phyloP scores from a whole-genome alignment of 2,113 vertebrate genomes.

The Neolamprologus sp. region DNA sequence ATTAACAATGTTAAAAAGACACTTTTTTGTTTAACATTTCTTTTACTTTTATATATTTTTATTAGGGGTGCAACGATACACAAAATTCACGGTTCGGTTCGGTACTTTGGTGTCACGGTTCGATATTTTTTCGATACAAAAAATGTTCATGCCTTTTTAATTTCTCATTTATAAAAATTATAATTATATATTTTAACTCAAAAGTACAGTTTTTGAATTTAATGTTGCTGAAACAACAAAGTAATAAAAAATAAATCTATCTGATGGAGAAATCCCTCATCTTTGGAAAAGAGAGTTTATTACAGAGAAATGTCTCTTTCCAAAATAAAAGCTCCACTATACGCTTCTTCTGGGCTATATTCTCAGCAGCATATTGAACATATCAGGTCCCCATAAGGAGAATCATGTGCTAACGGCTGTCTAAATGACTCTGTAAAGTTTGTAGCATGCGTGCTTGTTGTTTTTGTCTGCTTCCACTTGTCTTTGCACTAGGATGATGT shows the following conservation, averaged over 20 bases:
- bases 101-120: neutral
- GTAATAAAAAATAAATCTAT: accelerated
- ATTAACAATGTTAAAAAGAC: neutral
- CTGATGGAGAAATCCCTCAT: accelerated
- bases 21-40: accelerated
- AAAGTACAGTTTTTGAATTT: neutral
- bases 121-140: neutral
- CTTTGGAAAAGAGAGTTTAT: too few species aligned
- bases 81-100: neutral
- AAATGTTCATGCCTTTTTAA: neutral
- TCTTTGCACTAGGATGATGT: too few species aligned
- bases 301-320: too few species aligned
- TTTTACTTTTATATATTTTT: neutral
- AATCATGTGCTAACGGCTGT: too few species aligned
- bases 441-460: too few species aligned
- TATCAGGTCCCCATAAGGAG: too few species aligned
- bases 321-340: too few species aligned
- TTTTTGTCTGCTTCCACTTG: too few species aligned
- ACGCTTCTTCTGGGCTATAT: too few species aligned
- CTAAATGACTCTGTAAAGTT: too few species aligned
- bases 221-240: neutral
- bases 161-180: neutral
- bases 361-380: too few species aligned
- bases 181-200: neutral
- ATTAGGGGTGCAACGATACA: accelerated